Evolutionary conservation across 2,113 vertebrate species (phyloP).

Genomic region (Melanocharis versteri): DNA sequence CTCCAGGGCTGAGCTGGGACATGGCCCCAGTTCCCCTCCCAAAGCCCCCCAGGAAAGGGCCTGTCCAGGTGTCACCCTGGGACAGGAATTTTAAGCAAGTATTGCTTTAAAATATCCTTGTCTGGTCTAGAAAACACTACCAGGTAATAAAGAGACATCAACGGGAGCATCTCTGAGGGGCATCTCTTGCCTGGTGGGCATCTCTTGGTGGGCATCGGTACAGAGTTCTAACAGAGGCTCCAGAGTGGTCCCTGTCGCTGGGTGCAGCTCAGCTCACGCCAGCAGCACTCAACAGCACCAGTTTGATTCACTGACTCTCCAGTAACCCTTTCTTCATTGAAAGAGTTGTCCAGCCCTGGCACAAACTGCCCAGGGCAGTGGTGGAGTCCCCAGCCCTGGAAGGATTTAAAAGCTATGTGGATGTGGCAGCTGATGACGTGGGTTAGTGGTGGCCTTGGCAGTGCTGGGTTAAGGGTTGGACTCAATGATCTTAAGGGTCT

Average conservation of each 20-base stretch:
- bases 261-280: neutral
- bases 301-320: neutral
- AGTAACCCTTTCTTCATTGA: neutral
- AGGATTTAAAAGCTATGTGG: neutral
- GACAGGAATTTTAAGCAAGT: neutral
- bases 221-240: neutral
- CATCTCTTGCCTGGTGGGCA: neutral
- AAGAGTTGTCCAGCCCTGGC: neutral
- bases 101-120: neutral
- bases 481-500: rapidly evolving
- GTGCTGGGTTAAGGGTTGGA: neutral
- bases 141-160: neutral
- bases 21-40: rapidly evolving
- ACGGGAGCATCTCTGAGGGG: neutral
- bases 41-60: neutral
- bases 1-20: rapidly evolving
- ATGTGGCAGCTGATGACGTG: neutral
- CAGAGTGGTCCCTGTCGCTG: rapidly evolving
- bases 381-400: neutral
- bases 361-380: neutral
- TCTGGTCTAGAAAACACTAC: neutral
- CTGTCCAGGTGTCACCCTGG: neutral
- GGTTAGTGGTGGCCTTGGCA: neutral
- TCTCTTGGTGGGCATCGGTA: neutral
- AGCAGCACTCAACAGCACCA: neutral